Conservation (phyloP, 1,140 invertebrate species). For the Magallana gigas region DNA sequence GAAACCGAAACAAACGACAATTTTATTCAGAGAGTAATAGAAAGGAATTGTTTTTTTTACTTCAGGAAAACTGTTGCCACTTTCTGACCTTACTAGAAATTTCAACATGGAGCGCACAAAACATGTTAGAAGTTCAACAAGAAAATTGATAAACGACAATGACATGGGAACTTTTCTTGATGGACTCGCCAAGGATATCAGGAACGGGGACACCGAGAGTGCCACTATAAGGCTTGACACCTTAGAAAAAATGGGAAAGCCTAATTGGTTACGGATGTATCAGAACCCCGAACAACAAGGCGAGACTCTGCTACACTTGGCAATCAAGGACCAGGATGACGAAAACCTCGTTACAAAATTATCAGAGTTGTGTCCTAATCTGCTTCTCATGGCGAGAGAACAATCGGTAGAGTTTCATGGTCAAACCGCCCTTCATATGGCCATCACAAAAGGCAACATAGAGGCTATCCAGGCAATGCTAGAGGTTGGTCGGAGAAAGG, state of each 20-base stretch:
- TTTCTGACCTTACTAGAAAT: background rate
- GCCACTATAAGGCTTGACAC: background rate
- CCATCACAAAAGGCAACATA: slow-evolving; percentile 64
- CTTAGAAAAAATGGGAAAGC: background rate
- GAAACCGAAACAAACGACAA: no score
- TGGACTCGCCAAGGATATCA: background rate
- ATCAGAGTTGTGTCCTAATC: slow-evolving; percentile 49
- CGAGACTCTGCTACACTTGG: slow-evolving; percentile 62
- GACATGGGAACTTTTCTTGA: background rate
- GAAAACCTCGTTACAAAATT: slow-evolving; percentile 45
- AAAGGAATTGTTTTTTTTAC: background rate
- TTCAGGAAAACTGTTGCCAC: background rate
- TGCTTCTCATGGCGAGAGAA: slow-evolving; percentile 51
- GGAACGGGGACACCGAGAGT: background rate
- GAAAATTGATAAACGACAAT: background rate
- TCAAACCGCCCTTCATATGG: slow-evolving; percentile 67
- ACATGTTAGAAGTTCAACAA: background rate
- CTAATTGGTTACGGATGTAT: slow-evolving; percentile 21
- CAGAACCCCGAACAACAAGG: slow-evolving; percentile 29
- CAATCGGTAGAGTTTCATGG: slow-evolving; percentile 60
- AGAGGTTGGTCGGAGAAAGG: background rate
- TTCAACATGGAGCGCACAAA: background rate
- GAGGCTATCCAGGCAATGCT: slow-evolving; percentile 56
- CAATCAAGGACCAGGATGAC: slow-evolving; percentile 54
- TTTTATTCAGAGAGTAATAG: no score